A percentile compares a stretch with the other conserved stretches of the same genome.
Evolutionary conservation across 2,888 invertebrate species (phyloP).

Genomic region (Drosophila crucigera): DNA sequence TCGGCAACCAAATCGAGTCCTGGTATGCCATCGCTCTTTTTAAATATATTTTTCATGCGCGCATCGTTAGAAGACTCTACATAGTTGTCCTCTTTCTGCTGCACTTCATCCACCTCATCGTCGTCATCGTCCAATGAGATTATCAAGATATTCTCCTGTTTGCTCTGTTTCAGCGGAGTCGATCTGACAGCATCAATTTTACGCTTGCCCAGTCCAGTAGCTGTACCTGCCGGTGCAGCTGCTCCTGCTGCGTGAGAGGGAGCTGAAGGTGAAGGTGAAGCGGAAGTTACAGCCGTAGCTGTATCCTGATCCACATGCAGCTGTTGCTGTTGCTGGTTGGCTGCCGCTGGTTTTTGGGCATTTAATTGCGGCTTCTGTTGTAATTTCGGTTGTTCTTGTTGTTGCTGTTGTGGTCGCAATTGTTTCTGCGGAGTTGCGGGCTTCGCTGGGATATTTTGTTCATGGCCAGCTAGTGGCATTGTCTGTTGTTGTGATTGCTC

Average conservation of each 20-base stretch:
- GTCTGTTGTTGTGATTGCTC: not conserved
- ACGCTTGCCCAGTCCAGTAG: conserved; percentile 58
- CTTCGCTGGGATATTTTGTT: not conserved
- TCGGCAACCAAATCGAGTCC: conserved; percentile 89
- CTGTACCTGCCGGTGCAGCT: not conserved
- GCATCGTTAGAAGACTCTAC: conserved; percentile 16
- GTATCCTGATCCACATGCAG: conserved; percentile 10
- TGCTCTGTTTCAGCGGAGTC: conserved; percentile 37
- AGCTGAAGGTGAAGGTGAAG: not conserved
- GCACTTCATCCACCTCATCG: conserved; percentile 39
- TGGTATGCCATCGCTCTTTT: conserved; percentile 87
- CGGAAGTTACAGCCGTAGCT: not conserved
- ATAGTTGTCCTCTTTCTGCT: not conserved
- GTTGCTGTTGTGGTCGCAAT: not conserved
- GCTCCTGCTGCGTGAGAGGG: not conserved
- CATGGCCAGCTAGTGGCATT: not conserved
- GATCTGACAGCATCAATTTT: conserved; percentile 43
- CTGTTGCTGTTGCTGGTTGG: conserved; percentile 6
- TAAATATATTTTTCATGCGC: conserved; percentile 77
- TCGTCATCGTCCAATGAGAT: conserved; percentile 74
- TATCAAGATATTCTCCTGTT: conserved; percentile 63
- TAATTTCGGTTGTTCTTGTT: not conserved
- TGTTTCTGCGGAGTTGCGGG: not conserved
- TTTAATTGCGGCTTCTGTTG: not conserved
- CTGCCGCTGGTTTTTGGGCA: not conserved